Base-by-base conservation (phyloP, 2,888 invertebrate genomes). In the Yponomeuta sedellus region DNA sequence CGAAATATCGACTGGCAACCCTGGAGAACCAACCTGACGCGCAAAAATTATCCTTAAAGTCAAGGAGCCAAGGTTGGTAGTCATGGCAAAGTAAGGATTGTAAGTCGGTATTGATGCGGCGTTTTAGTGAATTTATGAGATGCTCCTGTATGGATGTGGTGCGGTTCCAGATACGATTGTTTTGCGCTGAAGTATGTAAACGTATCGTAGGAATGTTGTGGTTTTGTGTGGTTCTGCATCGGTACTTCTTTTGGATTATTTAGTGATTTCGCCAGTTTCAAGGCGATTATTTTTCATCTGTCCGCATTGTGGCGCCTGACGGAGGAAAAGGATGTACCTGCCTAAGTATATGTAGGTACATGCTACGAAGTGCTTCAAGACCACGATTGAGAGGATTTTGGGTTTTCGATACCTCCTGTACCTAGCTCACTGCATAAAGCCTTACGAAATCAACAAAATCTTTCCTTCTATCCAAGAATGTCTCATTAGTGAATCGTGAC, bases 1-100 rank as follows among this genome's bases (percentile, higher is more conserved):
- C 79, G 73, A 80, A 81, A 82, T 81, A 83, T 79, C 72, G 79
- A 73, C 44, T 77, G 80, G 80, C 80, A 75, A 75, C 71, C 75
- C 72, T 52, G 44, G 3, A 52, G 68, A 73, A 74, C 71, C 70
- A 70, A 69, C 12, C 59, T 39, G 58, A 20, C 8, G 22, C 58
- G 19, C 57, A 57, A 64, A 64, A 52, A 12, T 56, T n/a, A 19
- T 34, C 28, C 64, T 57, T 64, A 64, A 64, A 28, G 0, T 6
- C 11, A 59, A 57, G 10, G 8, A 0, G 1, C 10, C 22, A 68
- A 66, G 65, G 69, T 44, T 62, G 39, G 52, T 3, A 28, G 16
- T 12, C 66, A 61, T 65, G 66, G 61, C 66, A 66, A 56, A 63
- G 69, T 67, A 66, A 64, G 12, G 20, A 12, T 66, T 68, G 70